These are phyloP conservation scores for Apogon talboti DNA, from an alignment of 2,797 vertebrate species.

Conservation along the genomic window DNA sequence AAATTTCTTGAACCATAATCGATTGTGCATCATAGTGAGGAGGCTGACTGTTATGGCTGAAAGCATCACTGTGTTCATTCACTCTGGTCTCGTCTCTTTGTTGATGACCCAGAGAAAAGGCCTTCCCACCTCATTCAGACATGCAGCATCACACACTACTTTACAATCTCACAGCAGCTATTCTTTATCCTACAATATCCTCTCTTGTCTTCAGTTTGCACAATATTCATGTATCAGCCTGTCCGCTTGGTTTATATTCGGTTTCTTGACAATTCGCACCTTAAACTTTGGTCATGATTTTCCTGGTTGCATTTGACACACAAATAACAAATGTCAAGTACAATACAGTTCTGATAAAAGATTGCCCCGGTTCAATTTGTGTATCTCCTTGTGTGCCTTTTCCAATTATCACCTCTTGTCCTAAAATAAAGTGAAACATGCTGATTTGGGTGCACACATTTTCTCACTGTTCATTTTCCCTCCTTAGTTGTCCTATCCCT, in stretches of 20 bases:
- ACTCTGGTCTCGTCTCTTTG: constrained; percentile 10
- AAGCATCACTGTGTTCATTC: neutral
- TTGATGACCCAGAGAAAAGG: constrained; percentile 32
- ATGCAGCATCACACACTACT: constrained; percentile 22
- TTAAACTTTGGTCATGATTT: neutral
- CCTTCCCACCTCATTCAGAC: constrained; percentile 22
- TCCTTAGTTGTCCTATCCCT: neutral
- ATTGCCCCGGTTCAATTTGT: neutral
- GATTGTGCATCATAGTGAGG: neutral
- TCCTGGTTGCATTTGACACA: too few relatives aligned
- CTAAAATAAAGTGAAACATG: constrained; percentile 15
- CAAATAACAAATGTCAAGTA: too few relatives aligned
- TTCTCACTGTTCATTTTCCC: neutral
- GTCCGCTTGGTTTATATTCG: neutral
- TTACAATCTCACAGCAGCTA: constrained; percentile 5
- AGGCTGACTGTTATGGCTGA: constrained; percentile 10
- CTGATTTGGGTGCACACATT: constrained; percentile 8
- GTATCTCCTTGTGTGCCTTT: neutral
- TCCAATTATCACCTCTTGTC: neutral
- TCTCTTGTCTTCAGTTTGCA: neutral
- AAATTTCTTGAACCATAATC: neutral
- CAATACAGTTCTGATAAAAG: too few relatives aligned
- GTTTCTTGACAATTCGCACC: constrained; percentile 8
- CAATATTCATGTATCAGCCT: constrained; percentile 3
- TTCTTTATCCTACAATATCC: constrained; percentile 1